Evolutionary conservation across 2,113 vertebrate species (phyloP), one percentile per base, ranked within the genome.

Genomic region (Sitta europaea): DNA sequence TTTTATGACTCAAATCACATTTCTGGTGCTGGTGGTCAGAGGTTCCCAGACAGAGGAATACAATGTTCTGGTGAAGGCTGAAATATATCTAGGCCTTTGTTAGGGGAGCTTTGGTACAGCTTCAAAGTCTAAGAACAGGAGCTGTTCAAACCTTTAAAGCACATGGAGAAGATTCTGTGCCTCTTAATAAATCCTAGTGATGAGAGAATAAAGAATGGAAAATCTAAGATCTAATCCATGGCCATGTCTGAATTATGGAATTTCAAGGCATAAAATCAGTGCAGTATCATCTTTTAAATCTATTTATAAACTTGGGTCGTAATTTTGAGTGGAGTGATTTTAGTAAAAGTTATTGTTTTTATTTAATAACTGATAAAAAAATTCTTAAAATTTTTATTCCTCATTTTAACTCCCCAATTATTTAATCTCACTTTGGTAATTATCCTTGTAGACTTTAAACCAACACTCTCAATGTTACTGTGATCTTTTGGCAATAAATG

Each of bases 211-310:
- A 78, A 62, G 38, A 61, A 19, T 19, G 14, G 55, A 5, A 66
- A 80, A 25, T 59, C 20, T 28, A 38, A 33, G 38, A 6, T 58
- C 29, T 43, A 58, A 67, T 20, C 18, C 16, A 2, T 43, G 54
- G 11, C 19, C 16, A 5, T 3, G 23, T 21, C 40, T 54, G 23
- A 76, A n/a, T 28, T 28, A 7, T 23, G 50, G 12, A 59, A 59
- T 42, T 33, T 62, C 7, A 33, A 68, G 53, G 14, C 9, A 27
- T 13, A 50, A 74, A 58, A 40, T 62, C 59, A 43, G 17, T n/a
- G 78, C n/a, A 15, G 14, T 25, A 16, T 2, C 0, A 3, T 42
- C 51, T 38, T 35, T 4, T 0, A 4, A 21, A 28, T 17, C 33
- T 54, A 18, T 75, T 71, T 77, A 6, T 48, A 13, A 75, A 75